Conservation (phyloP, 2,888 invertebrate genomes). For the Nycteola revayana region DNA sequence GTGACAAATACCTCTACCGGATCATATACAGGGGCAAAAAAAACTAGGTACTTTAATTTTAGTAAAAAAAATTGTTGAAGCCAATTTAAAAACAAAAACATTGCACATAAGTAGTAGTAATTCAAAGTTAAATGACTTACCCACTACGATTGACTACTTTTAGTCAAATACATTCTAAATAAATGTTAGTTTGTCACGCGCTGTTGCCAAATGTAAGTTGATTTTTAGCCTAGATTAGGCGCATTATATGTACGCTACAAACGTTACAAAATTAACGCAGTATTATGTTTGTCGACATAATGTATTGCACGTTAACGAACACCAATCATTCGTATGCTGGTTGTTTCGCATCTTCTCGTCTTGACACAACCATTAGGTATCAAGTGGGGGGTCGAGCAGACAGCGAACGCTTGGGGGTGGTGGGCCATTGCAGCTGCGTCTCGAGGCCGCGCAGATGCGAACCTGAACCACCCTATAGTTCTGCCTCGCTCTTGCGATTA, state of each 20-base stretch:
- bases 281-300: too few relatives aligned
- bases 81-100: too few relatives aligned
- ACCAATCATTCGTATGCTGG: conserved; percentile 12
- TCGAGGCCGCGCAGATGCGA: conserved; percentile 50
- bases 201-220: too few relatives aligned
- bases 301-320: background rate
- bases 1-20: conserved; percentile 29
- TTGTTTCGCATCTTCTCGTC: conserved; percentile 19
- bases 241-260: background rate
- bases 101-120: too few relatives aligned
- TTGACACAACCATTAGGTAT: conserved; percentile 32
- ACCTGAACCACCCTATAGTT: conserved; percentile 13
- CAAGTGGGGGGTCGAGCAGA: conserved; percentile 22
- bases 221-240: background rate
- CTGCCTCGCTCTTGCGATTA: conserved; percentile 27
- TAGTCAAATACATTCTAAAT: too few relatives aligned
- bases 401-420: conserved; percentile 50
- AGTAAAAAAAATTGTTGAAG: too few relatives aligned
- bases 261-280: too few relatives aligned
- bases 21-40: too few relatives aligned
- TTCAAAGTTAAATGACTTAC: too few relatives aligned
- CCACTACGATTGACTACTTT: too few relatives aligned
- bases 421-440: conserved; percentile 52
- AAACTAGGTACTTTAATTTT: too few relatives aligned
- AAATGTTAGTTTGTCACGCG: too few relatives aligned